Evolutionary conservation across 2,113 vertebrate species (phyloP).

Genomic region (Gorsachius goisagi): DNA sequence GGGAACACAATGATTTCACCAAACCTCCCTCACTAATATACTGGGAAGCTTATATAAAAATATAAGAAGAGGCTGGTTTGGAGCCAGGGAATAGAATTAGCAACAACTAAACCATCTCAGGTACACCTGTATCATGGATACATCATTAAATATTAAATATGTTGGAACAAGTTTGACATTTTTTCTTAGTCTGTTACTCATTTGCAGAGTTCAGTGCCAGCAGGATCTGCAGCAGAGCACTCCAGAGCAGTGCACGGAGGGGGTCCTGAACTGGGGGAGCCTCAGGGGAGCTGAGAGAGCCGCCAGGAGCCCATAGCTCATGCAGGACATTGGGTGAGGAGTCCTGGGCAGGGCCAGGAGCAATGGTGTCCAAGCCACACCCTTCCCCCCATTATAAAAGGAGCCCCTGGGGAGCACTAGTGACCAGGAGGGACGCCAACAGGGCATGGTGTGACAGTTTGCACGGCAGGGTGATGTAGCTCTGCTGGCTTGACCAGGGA

Average conservation of each 20-base stretch:
- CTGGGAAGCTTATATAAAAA: background rate
- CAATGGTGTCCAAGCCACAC: no score
- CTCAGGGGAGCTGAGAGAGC: background rate
- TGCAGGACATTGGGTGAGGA: rapidly evolving
- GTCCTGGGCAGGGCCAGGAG: background rate
- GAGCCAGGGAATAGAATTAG: background rate
- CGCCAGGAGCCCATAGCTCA: background rate
- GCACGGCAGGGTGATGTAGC: background rate
- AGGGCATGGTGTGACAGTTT: background rate
- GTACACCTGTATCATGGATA: background rate
- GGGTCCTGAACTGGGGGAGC: background rate
- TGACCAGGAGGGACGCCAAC: background rate
- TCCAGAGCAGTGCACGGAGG: background rate
- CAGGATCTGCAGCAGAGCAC: background rate
- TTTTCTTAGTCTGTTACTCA: background rate
- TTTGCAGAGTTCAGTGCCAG: rapidly evolving
- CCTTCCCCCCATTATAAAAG: no score
- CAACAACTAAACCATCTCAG: background rate
- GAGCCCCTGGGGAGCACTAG: no score
- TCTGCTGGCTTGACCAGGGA: background rate
- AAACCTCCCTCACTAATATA: background rate
- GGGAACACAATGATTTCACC: background rate
- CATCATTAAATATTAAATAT: background rate
- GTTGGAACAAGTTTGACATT: background rate
- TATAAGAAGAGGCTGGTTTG: background rate